Percentiles rank a stretch among this genome's conserved stretches.
These are phyloP conservation scores for Hydropotes inermis DNA, from an alignment of 2,113 vertebrate genomes.

Conservation along the genomic window DNA sequence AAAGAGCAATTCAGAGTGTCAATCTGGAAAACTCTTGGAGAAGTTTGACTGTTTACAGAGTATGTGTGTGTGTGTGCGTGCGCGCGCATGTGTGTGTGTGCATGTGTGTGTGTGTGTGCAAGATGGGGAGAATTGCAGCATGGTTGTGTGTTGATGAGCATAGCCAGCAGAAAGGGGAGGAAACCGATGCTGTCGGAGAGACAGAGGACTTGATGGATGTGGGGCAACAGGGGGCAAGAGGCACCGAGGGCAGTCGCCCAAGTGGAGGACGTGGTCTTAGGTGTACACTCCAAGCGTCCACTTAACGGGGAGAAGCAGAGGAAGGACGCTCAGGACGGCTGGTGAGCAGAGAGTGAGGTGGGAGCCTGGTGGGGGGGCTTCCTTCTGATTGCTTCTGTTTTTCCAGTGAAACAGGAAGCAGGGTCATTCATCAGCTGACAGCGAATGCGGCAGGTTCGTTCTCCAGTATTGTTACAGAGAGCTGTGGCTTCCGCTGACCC, in stretches of 20 bases:
- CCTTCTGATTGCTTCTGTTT: constrained; percentile 6
- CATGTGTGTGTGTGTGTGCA: neutral
- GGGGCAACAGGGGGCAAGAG: too few species aligned
- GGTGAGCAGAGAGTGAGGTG: neutral
- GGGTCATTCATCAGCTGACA: neutral
- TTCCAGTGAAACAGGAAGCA: neutral
- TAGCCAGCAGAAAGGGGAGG: neutral
- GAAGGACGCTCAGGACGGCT: neutral
- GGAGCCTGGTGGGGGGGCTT: neutral
- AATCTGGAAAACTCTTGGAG: neutral
- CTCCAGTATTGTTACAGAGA: neutral
- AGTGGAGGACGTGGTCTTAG: neutral
- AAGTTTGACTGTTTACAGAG: neutral
- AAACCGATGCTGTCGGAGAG: neutral
- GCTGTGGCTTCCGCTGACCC: neutral
- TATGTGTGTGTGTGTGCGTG: too few species aligned
- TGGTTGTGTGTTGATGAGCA: neutral
- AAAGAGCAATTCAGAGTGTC: neutral
- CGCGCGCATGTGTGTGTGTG: too few species aligned
- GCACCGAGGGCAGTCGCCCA: rapidly evolving
- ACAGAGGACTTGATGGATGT: neutral
- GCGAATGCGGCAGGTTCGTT: neutral
- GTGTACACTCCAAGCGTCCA: neutral
- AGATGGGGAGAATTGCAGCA: too few species aligned
- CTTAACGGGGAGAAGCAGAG: neutral